Evolutionary conservation across 2,797 vertebrate genomes (phyloP).

Genomic region (Spheniscus humboldti): DNA sequence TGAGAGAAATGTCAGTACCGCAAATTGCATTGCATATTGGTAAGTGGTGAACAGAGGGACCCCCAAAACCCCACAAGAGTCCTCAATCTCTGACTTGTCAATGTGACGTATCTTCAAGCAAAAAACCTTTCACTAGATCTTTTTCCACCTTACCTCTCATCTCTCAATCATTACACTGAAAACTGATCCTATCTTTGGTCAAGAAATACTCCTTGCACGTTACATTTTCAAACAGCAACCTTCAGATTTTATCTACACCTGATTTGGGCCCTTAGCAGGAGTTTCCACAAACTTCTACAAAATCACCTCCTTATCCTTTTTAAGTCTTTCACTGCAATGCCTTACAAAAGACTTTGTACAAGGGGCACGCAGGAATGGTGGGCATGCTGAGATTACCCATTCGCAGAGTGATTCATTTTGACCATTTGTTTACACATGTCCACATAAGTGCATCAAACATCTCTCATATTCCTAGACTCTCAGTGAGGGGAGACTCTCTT

Average conservation of each 20-base stretch:
- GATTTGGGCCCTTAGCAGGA: not conserved
- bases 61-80: not conserved
- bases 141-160: not conserved
- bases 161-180: not conserved
- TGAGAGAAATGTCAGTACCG: not conserved
- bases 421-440: accelerated
- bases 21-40: accelerated
- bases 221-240: not conserved
- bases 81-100: not conserved
- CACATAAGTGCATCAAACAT: not conserved
- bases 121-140: not conserved
- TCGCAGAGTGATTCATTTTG: not conserved
- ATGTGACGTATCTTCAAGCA: not conserved
- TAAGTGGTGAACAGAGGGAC: not conserved
- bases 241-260: not conserved
- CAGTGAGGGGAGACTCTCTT: not conserved
- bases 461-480: not conserved
- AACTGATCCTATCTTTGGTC: not conserved
- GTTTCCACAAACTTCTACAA: not conserved
- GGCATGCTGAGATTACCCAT: not conserved
- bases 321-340: not conserved
- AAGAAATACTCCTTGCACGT: not conserved
- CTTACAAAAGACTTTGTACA: not conserved
- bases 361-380: not conserved
- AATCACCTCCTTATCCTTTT: not conserved